Conservation (phyloP, 2,888 invertebrate species). For the Merodon equestris region DNA sequence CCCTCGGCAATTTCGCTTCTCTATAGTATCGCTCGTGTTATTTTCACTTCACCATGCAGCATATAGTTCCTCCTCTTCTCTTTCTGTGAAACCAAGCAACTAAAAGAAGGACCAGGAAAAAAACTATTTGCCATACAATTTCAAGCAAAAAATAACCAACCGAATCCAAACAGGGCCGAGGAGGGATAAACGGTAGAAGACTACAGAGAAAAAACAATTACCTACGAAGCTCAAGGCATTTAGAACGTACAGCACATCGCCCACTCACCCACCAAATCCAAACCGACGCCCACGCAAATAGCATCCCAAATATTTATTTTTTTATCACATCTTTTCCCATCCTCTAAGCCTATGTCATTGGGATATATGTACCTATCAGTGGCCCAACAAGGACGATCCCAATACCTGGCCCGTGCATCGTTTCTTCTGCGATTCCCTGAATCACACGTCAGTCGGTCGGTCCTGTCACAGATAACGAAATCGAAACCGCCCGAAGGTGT, state of each 20-base stretch:
- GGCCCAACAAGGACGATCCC: slow-evolving; percentile 33
- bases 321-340: slow-evolving; percentile 33
- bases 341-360: slow-evolving; percentile 34
- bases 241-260: slow-evolving; percentile 8
- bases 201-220: slow-evolving; percentile 60
- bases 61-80: slow-evolving; percentile 22
- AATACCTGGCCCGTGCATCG: slow-evolving; percentile 14
- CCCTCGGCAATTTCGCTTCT: slow-evolving; percentile 50
- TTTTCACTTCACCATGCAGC: slow-evolving; percentile 12
- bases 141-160: slow-evolving; percentile 8
- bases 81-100: neutral
- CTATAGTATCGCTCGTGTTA: slow-evolving; percentile 42
- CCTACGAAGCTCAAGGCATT: slow-evolving; percentile 56
- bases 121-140: slow-evolving; percentile 47
- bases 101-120: slow-evolving; percentile 22
- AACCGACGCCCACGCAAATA: slow-evolving; percentile 40
- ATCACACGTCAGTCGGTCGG: slow-evolving; percentile 39
- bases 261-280: slow-evolving; percentile 6
- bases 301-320: slow-evolving; percentile 64
- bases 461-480: slow-evolving; percentile 65
- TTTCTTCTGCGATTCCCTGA: slow-evolving; percentile 32
- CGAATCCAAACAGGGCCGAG: slow-evolving; percentile 30
- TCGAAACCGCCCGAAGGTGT: slow-evolving; percentile 75
- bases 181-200: slow-evolving; percentile 28
- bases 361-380: neutral